These are phyloP conservation scores for Zootoca vivipara DNA, from an alignment of 2,113 vertebrate species.

Conservation along the genomic window DNA sequence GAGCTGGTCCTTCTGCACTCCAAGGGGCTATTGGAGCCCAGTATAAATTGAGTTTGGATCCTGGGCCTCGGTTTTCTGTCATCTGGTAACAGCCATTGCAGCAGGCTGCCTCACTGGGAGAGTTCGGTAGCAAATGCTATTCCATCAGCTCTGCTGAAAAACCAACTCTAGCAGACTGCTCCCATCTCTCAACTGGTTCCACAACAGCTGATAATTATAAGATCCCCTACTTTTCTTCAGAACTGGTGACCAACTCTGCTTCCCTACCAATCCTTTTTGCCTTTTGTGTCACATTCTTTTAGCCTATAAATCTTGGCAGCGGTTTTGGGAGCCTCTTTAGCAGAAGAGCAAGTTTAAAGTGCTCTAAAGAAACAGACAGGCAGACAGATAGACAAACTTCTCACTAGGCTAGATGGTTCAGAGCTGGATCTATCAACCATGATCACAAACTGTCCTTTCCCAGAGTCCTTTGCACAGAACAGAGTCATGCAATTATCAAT, in stretches of 20 bases:
- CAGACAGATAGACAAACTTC: no score
- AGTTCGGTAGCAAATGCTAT: neutral
- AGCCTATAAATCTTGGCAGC: neutral
- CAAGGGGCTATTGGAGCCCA: neutral
- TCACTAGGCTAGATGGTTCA: neutral
- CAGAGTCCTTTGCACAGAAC: no score
- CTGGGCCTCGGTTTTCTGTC: neutral
- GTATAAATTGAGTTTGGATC: neutral
- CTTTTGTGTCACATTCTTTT: neutral
- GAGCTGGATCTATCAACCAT: neutral
- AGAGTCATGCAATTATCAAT: no score
- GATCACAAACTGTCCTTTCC: no score
- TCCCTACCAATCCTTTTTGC: neutral
- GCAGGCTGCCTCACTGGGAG: neutral
- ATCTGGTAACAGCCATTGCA: neutral
- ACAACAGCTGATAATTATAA: neutral
- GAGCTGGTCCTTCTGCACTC: neutral
- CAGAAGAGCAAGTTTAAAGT: neutral
- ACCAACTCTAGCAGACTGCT: neutral
- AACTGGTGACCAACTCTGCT: neutral
- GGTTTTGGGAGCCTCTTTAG: neutral
- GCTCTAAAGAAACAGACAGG: neutral
- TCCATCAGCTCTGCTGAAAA: no score
- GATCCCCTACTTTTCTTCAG: neutral
- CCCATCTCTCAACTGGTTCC: neutral